phyloP scores from a whole-genome alignment of 2,888 invertebrate species.

The Caenorhabditis sp. region DNA sequence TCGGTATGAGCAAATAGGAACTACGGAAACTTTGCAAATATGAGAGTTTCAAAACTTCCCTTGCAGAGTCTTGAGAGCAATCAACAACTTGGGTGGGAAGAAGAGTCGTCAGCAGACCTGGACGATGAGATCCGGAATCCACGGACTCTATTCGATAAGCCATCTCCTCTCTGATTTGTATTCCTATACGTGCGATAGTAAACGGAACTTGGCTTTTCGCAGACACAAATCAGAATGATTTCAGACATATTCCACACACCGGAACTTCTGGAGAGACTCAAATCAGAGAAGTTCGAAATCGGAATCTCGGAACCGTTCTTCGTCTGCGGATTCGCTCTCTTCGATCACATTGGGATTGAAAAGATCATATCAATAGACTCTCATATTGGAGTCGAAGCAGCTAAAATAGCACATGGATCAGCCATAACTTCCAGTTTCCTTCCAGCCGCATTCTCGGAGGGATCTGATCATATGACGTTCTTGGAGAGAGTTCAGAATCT shows the following conservation, averaged over 20 bases:
- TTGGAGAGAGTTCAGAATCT: conserved; percentile 32
- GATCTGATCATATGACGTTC: conserved; percentile 45
- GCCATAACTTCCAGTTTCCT: conserved; percentile 41
- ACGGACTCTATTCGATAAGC: conserved; percentile 25
- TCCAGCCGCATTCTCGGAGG: conserved; percentile 36
- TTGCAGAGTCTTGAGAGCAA: conserved; percentile 30
- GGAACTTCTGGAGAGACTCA: conserved; percentile 64
- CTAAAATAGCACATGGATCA: conserved; percentile 52
- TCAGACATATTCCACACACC: conserved; percentile 61
- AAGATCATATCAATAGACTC: conserved; percentile 58
- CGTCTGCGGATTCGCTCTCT: conserved; percentile 65
- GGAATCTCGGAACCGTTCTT: conserved; percentile 71
- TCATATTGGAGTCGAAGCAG: conserved; percentile 49
- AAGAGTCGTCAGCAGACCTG: conserved; percentile 40
- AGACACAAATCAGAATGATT: conserved; percentile 8
- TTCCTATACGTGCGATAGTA: conserved; percentile 49
- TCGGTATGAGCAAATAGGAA: not conserved
- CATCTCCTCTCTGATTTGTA: conserved; percentile 45
- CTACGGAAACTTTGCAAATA: too few relatives aligned
- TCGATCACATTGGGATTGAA: conserved; percentile 55
- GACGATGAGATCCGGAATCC: conserved; percentile 42
- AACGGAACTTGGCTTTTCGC: not conserved
- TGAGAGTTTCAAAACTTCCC: not conserved
- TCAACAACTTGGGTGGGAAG: conserved; percentile 31
- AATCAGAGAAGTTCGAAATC: conserved; percentile 69